Conservation (phyloP, 2,888 invertebrate species). For the Lepidochitona cinerea region DNA sequence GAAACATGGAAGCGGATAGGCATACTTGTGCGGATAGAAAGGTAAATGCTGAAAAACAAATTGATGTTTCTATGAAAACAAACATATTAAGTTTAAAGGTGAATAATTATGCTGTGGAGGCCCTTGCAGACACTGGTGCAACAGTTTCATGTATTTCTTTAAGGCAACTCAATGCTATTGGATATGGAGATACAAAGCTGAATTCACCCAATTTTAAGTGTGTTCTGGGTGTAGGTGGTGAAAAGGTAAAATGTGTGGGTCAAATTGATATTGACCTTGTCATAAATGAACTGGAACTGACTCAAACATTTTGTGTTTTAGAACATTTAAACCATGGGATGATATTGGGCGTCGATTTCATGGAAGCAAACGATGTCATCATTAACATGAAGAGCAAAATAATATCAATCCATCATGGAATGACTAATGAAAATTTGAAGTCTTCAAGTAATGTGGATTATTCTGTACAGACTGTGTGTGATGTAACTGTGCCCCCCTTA, state of each 20-base stretch:
- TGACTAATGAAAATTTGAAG: not conserved
- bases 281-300: not conserved
- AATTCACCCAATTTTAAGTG: not conserved
- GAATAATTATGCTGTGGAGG: not conserved
- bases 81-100: not conserved
- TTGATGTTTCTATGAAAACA: not conserved
- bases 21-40: not conserved
- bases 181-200: not conserved
- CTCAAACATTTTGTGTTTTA: constrained; percentile 1
- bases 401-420: not conserved
- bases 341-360: constrained; percentile 7
- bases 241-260: not conserved
- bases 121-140: not conserved
- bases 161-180: not conserved
- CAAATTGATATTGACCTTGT: not conserved
- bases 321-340: not conserved
- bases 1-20: not conserved
- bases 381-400: not conserved
- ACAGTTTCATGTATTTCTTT: not conserved
- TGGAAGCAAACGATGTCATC: not conserved
- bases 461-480: not conserved
- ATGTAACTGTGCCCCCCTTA: not conserved
- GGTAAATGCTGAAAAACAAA: not conserved
- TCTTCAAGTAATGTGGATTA: not conserved
- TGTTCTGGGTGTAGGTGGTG: not conserved